phyloP scores from a whole-genome alignment of 2,888 invertebrate genomes.

The Drosophila formosana region DNA sequence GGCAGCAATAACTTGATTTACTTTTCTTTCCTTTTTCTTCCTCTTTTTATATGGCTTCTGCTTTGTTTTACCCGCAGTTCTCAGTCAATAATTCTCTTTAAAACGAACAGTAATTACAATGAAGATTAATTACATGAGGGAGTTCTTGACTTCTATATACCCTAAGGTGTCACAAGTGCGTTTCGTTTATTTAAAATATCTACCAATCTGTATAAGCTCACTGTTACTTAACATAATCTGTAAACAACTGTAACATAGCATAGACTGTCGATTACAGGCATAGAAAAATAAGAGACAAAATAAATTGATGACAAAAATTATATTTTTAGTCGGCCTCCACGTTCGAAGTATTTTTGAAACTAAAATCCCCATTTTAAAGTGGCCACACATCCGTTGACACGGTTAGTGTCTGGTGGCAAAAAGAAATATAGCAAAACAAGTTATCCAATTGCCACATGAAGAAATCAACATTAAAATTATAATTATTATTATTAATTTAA shows the following conservation, averaged over 20 bases:
- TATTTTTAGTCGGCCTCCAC: no score
- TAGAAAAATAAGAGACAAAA: no score
- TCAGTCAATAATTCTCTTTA: conserved; percentile 22
- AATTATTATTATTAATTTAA: conserved; percentile 57
- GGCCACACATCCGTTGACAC: conserved; percentile 31
- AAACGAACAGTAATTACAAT: conserved; percentile 8
- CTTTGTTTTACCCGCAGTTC: conserved; percentile 17
- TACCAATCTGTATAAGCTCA: no score
- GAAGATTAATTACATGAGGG: neutral
- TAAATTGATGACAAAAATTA: no score
- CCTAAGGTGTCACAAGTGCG: no score
- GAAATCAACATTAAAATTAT: conserved; percentile 29
- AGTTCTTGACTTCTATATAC: conserved; percentile 9
- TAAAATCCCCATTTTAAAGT: conserved; percentile 6
- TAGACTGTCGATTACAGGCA: no score
- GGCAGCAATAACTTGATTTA: conserved; percentile 23
- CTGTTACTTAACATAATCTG: no score
- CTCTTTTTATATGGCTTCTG: neutral
- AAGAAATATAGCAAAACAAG: conserved; percentile 24
- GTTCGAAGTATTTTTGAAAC: neutral
- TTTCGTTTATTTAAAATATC: no score
- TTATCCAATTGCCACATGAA: conserved; percentile 63
- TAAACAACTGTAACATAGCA: no score
- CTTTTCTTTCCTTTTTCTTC: conserved; percentile 9
- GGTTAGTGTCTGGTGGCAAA: conserved; percentile 10